Percentiles rank a stretch among this genome's conserved stretches.
Evolutionary conservation across 2,113 vertebrate species (phyloP).

Genomic region (Tragelaphus strepsiceros): DNA sequence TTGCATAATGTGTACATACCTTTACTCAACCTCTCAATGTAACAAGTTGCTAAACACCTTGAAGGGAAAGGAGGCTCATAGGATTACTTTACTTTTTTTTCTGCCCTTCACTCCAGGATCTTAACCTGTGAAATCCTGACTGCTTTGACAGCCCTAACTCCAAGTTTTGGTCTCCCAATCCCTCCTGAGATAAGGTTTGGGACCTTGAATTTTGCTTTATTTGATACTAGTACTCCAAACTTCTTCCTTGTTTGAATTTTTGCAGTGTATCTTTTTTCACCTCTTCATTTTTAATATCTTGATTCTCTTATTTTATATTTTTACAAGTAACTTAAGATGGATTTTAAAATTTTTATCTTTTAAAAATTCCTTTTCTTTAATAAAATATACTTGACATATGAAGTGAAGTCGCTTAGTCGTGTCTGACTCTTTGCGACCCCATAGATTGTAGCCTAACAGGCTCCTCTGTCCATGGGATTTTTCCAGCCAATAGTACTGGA

Average conservation of each 20-base stretch:
- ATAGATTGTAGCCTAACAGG: too few relatives aligned
- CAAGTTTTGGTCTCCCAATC: background rate
- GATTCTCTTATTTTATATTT: background rate
- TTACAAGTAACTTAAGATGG: background rate
- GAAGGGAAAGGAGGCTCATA: background rate
- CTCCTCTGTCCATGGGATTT: too few relatives aligned
- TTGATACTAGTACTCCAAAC: background rate
- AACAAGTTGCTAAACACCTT: background rate
- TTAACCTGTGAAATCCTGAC: background rate
- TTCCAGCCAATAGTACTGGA: too few relatives aligned
- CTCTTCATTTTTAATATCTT: background rate
- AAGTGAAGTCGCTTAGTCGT: too few relatives aligned
- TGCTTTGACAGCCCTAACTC: background rate
- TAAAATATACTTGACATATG: background rate
- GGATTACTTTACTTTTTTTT: background rate
- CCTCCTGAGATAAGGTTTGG: background rate
- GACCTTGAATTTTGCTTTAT: background rate
- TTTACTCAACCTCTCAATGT: background rate
- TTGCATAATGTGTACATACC: background rate
- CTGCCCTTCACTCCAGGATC: background rate
- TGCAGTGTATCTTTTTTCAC: background rate
- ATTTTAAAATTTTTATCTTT: background rate
- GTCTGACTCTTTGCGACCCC: too few relatives aligned
- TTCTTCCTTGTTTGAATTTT: background rate
- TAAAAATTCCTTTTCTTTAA: background rate